Evolutionary conservation across 2,797 vertebrate species (phyloP).

Genomic region (Oryzias dopingdopingensis): DNA sequence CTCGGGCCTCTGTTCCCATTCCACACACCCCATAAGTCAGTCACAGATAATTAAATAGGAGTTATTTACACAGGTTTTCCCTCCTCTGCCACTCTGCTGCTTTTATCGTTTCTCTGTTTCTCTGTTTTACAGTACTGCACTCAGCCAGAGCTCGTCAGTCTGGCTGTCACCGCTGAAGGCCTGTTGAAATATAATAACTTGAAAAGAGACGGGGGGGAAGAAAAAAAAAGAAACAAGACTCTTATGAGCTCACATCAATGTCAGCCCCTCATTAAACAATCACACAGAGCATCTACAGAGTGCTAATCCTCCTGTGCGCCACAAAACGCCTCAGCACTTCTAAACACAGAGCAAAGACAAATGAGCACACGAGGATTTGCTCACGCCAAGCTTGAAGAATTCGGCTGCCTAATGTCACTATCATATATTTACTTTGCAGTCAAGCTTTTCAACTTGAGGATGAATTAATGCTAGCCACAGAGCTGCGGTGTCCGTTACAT

Average conservation of each 20-base stretch:
- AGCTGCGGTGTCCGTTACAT: constrained; percentile 64
- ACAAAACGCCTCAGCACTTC: constrained; percentile 51
- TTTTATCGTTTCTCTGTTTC: constrained; percentile 73
- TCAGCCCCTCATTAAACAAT: constrained; percentile 70
- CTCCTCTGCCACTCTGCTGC: constrained; percentile 66
- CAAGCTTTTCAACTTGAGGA: constrained; percentile 64
- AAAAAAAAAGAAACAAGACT: constrained; percentile 30
- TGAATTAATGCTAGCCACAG: constrained; percentile 62
- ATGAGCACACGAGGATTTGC: constrained; percentile 57
- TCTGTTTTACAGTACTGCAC: constrained; percentile 59
- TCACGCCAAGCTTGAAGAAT: constrained; percentile 58
- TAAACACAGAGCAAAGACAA: constrained; percentile 56
- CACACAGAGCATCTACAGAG: constrained; percentile 54
- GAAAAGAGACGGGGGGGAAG: constrained; percentile 16
- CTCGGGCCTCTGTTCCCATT: constrained; percentile 77
- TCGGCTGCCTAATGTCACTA: constrained; percentile 61
- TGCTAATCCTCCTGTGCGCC: constrained; percentile 45
- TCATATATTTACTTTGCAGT: constrained; percentile 68
- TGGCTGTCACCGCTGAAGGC: constrained; percentile 59
- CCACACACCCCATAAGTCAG: constrained; percentile 85
- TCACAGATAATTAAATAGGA: constrained; percentile 85
- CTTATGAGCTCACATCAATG: constrained; percentile 66
- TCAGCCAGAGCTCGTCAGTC: constrained; percentile 63
- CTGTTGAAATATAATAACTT: constrained; percentile 50
- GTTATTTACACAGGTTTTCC: constrained; percentile 81